Evolutionary conservation across 2,888 invertebrate species (phyloP), one percentile per base, ranked within the genome.

Genomic region (Epinotia demarniana): DNA sequence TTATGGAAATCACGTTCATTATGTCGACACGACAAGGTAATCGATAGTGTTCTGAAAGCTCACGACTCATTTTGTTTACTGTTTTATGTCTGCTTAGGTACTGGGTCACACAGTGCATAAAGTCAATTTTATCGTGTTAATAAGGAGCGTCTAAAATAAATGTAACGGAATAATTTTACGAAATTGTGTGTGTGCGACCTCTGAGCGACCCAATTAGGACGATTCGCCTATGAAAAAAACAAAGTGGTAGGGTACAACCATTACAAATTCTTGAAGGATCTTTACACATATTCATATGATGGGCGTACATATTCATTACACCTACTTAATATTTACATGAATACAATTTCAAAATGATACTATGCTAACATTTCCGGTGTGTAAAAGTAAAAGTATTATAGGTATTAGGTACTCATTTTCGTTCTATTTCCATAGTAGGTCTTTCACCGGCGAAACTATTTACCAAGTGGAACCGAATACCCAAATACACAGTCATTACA

Each of bases 401-500:
- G n/a, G n/a, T 39, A 39, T 39, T 39, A 39, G 39, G 39, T 39
- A 9, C 9, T 39, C 9, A 13, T 46, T 12, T 46, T 13, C 46
- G 12, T 13, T 46, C 46, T 13, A 46, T 13, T 46, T 13, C 13
- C 12, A 8, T 53, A n/a, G 53, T n/a, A 49, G 53, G 53, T 55
- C 13, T 13, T 23, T 55, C 5, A 6, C 43, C 16, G 27, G n/a
- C 27, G 46, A 58, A 46, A 46, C 46, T 23, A 46, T 69, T 11
- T 60, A 69, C 58, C 8, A 2, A 60, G 46, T 58, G 23, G 23
- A 69, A 60, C 60, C 46, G 60, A 57, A 68, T 55, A 67, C 23
- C 68, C 57, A 46, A 58, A 69, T 46, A 46, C 43, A 23, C 69
- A 23, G 69, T 69, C 69, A 69, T 69, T 69, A 69, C 11, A 60